Percentiles rank a stretch among this genome's conserved stretches.
Evolutionary conservation across 2,797 vertebrate genomes (phyloP).

Genomic region (Phrynocephalus guinanensis): DNA sequence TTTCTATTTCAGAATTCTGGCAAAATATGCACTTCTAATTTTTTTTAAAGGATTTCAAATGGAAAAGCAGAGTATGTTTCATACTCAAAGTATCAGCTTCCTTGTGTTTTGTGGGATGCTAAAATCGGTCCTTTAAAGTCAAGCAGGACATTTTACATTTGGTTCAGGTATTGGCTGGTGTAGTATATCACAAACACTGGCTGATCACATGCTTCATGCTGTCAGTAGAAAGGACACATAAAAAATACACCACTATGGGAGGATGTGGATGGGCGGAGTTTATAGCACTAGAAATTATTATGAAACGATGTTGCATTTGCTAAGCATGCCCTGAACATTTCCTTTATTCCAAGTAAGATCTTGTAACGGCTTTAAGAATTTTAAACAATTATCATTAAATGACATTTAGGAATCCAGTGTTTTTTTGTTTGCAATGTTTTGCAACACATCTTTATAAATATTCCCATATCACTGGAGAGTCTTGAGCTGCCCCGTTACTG

Average conservation of each 20-base stretch:
- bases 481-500: neutral
- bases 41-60: neutral
- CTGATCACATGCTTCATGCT: slow-evolving; percentile 35
- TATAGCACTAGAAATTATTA: slow-evolving; percentile 6
- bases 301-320: slow-evolving; percentile 17
- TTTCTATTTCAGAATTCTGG: neutral
- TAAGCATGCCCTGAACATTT: slow-evolving; percentile 12
- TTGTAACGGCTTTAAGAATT: neutral
- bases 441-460: neutral
- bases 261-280: neutral
- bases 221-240: neutral
- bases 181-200: slow-evolving; percentile 3
- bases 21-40: neutral
- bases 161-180: neutral
- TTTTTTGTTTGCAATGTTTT: neutral
- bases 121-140: neutral
- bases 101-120: neutral
- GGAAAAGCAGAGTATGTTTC: neutral
- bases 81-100: neutral
- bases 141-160: slow-evolving; percentile 16
- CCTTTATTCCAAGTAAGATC: neutral
- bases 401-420: neutral
- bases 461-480: neutral
- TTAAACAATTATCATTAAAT: neutral
- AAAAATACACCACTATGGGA: neutral